Conservation (phyloP, 2,113 vertebrate genomes). For the Bothrops jararaca region DNA sequence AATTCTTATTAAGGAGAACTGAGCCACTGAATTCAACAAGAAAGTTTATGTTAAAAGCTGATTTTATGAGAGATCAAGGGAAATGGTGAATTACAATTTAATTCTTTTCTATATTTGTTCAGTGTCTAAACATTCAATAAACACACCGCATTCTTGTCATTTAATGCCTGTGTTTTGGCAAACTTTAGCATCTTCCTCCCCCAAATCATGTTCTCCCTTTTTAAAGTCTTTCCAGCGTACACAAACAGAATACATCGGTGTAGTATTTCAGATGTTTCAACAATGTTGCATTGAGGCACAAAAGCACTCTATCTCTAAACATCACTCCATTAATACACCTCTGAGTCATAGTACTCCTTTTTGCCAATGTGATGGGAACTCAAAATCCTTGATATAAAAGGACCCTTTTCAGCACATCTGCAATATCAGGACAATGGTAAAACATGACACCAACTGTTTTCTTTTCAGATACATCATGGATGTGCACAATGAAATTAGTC, state of each 20-base stretch:
- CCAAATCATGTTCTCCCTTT: neutral
- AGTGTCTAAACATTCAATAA: neutral
- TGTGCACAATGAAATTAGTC: slow-evolving; percentile 9
- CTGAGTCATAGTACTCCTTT: neutral
- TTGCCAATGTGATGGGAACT: neutral
- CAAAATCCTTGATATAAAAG: slow-evolving; percentile 5
- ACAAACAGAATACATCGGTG: neutral
- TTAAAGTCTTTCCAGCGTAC: neutral
- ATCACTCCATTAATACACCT: slow-evolving; percentile 9
- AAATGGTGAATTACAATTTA: neutral
- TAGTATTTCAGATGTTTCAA: slow-evolving; percentile 2
- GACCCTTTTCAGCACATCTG: neutral
- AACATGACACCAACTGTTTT: slow-evolving; percentile 7
- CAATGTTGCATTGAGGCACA: neutral
- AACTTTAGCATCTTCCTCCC: neutral
- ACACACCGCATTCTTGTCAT: neutral
- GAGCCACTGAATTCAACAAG: neutral
- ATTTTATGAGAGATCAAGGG: neutral
- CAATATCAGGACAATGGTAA: slow-evolving; percentile 15
- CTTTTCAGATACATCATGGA: neutral
- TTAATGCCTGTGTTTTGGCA: neutral
- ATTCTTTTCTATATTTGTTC: neutral
- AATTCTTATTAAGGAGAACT: neutral
- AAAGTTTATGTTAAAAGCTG: neutral
- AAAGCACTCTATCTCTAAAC: neutral